Evolutionary conservation across 2,888 invertebrate species (phyloP).

Genomic region (Heliothis peltigera): DNA sequence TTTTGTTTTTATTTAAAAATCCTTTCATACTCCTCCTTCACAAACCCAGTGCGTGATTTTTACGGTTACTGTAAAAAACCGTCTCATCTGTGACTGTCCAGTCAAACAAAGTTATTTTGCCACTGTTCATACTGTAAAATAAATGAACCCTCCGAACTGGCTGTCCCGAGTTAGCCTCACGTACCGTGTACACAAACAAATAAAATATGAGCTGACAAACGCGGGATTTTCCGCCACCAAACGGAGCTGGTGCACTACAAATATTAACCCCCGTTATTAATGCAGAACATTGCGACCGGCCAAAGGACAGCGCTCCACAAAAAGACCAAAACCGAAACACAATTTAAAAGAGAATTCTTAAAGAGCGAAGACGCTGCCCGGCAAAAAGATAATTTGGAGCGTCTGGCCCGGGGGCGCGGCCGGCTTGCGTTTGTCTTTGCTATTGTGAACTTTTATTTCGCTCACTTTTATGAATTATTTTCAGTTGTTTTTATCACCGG

Average conservation of each 20-base stretch:
- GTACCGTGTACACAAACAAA: conserved; percentile 45
- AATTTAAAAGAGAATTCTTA: conserved; percentile 89
- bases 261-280: conserved; percentile 81
- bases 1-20: conserved; percentile 55
- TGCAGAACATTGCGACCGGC: conserved; percentile 78
- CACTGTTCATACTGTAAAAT: conserved; percentile 21
- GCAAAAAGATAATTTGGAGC: conserved; percentile 87
- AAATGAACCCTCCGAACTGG: conserved; percentile 22
- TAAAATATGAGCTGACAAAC: conserved; percentile 58
- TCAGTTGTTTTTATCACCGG: conserved; percentile 85
- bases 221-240: conserved; percentile 53
- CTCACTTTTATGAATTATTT: conserved; percentile 88
- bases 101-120: conserved; percentile 31
- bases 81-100: conserved; percentile 2
- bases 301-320: conserved; percentile 82
- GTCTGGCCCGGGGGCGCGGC: conserved; percentile 57
- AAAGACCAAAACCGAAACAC: conserved; percentile 86
- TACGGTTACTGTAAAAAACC: conserved; percentile 17
- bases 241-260: conserved; percentile 60
- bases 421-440: conserved; percentile 86
- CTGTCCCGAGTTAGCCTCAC: conserved; percentile 17
- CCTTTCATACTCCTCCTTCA: conserved; percentile 13
- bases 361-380: conserved; percentile 83
- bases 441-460: conserved; percentile 87
- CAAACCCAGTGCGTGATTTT: conserved; percentile 18